These are phyloP conservation scores for Caenorhabditis japonica DNA, from an alignment of 2,888 invertebrate species.

Conservation along the genomic window DNA sequence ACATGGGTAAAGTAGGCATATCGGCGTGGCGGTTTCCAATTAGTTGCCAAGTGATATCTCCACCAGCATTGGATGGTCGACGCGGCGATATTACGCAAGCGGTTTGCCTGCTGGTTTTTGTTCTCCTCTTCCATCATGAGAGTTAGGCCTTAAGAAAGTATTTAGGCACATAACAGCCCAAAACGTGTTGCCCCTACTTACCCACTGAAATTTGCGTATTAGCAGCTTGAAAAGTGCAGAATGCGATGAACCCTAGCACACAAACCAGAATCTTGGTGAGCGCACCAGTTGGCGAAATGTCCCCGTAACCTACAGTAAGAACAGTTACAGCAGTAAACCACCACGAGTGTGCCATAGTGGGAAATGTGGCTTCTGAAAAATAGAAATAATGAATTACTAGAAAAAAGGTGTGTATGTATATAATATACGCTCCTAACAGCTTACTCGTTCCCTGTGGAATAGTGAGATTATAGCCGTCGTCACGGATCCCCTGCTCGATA, in stretches of 20 bases:
- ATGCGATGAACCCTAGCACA: constrained; percentile 65
- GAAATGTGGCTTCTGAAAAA: constrained; percentile 42
- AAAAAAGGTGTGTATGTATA: too few species aligned
- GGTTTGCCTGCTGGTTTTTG: constrained; percentile 61
- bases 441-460: constrained; percentile 22
- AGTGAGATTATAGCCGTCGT: constrained; percentile 24
- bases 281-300: constrained; percentile 68
- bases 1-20: constrained; percentile 57
- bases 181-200: neutral
- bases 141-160: constrained; percentile 52
- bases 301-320: constrained; percentile 70
- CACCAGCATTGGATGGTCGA: constrained; percentile 70
- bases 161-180: neutral
- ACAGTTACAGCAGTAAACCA: constrained; percentile 73
- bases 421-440: too few species aligned
- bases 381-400: neutral
- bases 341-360: constrained; percentile 66
- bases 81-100: constrained; percentile 67
- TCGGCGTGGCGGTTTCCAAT: constrained; percentile 51
- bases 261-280: constrained; percentile 69
- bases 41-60: constrained; percentile 55
- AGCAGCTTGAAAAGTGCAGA: constrained; percentile 69
- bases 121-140: constrained; percentile 72
- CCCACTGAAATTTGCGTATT: constrained; percentile 72
- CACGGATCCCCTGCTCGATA: constrained; percentile 31